Evolutionary conservation across 2,888 invertebrate species (phyloP), one percentile per base, ranked within the genome.

Genomic region (Caenorhabditis parvicauda): DNA sequence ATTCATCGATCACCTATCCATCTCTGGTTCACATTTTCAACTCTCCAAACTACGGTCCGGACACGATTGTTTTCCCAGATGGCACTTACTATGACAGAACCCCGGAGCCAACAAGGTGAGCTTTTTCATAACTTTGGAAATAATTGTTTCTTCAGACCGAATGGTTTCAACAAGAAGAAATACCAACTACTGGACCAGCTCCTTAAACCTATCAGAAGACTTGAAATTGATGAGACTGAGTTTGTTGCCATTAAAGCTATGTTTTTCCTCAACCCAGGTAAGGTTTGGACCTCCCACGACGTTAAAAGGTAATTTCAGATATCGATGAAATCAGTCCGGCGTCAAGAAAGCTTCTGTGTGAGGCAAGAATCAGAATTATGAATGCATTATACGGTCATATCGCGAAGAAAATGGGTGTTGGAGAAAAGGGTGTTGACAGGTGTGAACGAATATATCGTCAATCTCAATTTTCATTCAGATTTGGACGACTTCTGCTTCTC

Each of bases 201-300:
- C 28, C 55, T 79, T 43, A 72, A 74, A 19, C 79, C 79, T 41
- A 71, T 79, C 48, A 58, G 79, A 22, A 60, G 74, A 35, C 61
- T 79, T 48, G 47, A 66, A n/a, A 64, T 79, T n/a, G 79, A 79
- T 56, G 57, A 63, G 21, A 70, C 72, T 35, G 79, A 79, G 54
- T 80, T 80, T 50, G 76, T 78, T 35, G 79, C 79, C 0, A 76
- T 75, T 43, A 79, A 79, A 50, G 75, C 77, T 14, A 74, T 79
- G 41, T 79, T 78, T 58, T 79, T 79, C 58, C 59, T 79, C 39
- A 79, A 79, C 72, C 79, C 79, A 50, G 78, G 78, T 76, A 46
- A 52, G 61, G 22, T 39, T 35, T 29, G 42, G 43, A 44, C 6
- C 24, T 22, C 9, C 38, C 39, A 59, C 41, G 47, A 58, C 54